Percentiles rank a stretch among this genome's conserved stretches.
These are phyloP conservation scores for Grammomys dolichurus DNA, from an alignment of 2,113 vertebrate species.

Conservation along the genomic window DNA sequence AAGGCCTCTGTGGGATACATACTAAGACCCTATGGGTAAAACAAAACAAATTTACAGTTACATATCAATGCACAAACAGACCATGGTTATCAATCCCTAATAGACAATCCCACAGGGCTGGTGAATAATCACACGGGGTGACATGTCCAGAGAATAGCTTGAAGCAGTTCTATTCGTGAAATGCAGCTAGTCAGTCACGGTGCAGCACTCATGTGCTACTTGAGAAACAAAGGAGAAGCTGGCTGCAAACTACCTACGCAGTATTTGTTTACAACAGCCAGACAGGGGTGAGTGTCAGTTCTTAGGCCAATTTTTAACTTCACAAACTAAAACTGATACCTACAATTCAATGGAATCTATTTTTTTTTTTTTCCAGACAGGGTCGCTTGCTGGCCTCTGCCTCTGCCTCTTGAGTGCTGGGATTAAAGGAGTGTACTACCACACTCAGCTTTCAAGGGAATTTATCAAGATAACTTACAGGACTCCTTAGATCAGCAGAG, in stretches of 20 bases:
- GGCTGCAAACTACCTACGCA: background rate
- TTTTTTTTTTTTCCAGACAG: background rate
- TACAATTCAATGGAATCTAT: constrained; percentile 36
- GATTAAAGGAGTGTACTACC: background rate
- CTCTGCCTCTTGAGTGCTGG: too few species aligned
- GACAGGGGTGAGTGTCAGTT: background rate
- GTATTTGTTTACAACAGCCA: background rate
- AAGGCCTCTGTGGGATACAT: background rate
- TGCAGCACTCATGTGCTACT: background rate
- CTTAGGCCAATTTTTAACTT: constrained; percentile 10
- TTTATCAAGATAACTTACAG: constrained; percentile 87
- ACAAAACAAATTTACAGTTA: background rate
- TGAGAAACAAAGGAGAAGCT: background rate
- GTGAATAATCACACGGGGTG: background rate
- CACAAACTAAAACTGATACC: background rate
- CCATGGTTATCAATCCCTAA: background rate
- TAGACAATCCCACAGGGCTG: background rate
- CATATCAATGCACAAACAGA: background rate
- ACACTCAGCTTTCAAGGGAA: background rate
- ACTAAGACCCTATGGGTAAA: background rate
- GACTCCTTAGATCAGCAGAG: constrained; percentile 96
- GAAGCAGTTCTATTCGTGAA: background rate
- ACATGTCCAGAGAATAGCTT: background rate
- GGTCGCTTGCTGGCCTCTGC: background rate
- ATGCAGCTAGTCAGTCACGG: background rate